phyloP scores from a whole-genome alignment of 2,888 invertebrate species.

The Ischnus inquisitorius region DNA sequence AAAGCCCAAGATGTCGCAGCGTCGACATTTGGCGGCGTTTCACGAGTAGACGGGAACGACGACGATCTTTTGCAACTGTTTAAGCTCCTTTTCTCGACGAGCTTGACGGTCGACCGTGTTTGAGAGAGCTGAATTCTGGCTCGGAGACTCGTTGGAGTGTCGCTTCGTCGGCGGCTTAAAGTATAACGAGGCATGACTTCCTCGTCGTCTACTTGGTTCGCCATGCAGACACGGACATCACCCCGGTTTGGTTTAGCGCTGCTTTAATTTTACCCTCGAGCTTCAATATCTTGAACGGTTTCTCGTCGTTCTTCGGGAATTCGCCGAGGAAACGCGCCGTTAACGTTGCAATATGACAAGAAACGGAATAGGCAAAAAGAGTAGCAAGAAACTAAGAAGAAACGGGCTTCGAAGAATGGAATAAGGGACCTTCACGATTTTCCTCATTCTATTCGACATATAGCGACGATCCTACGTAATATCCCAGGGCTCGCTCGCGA shows the following conservation, averaged over 20 bases:
- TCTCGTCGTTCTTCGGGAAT: not conserved
- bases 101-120: not conserved
- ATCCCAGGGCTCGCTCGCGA: constrained; percentile 39
- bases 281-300: constrained; percentile 7
- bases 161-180: constrained; percentile 5
- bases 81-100: constrained; percentile 9
- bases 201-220: not conserved
- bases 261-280: not conserved
- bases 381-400: constrained; percentile 3
- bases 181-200: constrained; percentile 18
- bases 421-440: constrained; percentile 36
- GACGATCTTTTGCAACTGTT: constrained; percentile 6
- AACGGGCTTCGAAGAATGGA: constrained; percentile 15
- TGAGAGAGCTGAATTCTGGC: not conserved
- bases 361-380: not conserved
- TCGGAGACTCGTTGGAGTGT: not conserved
- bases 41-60: not conserved
- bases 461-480: constrained; percentile 37
- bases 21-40: not conserved
- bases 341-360: constrained; percentile 15
- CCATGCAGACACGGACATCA: not conserved
- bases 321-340: constrained; percentile 32
- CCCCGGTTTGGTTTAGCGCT: not conserved
- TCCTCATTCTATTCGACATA: constrained; percentile 47
- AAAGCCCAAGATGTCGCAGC: constrained; percentile 19